Evolutionary conservation across 2,113 vertebrate genomes (phyloP).

Genomic region (Oostethus manadensis): DNA sequence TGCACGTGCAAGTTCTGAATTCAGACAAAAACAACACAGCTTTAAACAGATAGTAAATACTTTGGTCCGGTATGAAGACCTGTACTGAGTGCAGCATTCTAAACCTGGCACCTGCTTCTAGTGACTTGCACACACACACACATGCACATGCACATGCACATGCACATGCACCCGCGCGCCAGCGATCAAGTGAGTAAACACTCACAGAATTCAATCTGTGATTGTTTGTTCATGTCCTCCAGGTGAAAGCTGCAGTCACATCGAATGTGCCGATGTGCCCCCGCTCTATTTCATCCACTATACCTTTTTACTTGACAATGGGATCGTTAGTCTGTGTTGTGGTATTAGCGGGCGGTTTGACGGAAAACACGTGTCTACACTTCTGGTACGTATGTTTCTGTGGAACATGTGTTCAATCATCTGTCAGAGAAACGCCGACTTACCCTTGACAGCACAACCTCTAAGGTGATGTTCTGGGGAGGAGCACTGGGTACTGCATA

Average conservation of each 20-base stretch:
- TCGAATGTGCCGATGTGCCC: slow-evolving; percentile 5
- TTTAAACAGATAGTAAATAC: slow-evolving; percentile 35
- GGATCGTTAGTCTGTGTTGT: no score
- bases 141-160: slow-evolving; percentile 7
- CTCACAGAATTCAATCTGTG: slow-evolving; percentile 48
- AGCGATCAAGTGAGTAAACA: slow-evolving; percentile 35
- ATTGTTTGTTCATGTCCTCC: slow-evolving; percentile 50
- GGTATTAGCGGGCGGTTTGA: no score
- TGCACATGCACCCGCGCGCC: slow-evolving; percentile 4
- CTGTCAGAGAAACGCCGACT: slow-evolving; percentile 15
- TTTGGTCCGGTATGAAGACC: slow-evolving; percentile 28
- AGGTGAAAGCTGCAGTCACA: slow-evolving; percentile 35
- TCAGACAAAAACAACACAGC: slow-evolving; percentile 17
- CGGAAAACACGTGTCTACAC: no score
- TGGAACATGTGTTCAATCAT: neutral
- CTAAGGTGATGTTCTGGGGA: slow-evolving; percentile 61
- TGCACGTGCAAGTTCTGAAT: slow-evolving; percentile 12
- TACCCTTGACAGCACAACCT: slow-evolving; percentile 63
- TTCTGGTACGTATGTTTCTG: no score
- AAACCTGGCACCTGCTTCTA: slow-evolving; percentile 24
- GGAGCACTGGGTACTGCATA: slow-evolving; percentile 52
- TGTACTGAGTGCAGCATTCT: slow-evolving; percentile 40
- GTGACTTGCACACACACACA: slow-evolving; percentile 31
- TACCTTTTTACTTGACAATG: no score
- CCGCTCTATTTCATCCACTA: no score